Conservation (phyloP, 2,888 invertebrate species). For the Tenthredo scrophulariae region DNA sequence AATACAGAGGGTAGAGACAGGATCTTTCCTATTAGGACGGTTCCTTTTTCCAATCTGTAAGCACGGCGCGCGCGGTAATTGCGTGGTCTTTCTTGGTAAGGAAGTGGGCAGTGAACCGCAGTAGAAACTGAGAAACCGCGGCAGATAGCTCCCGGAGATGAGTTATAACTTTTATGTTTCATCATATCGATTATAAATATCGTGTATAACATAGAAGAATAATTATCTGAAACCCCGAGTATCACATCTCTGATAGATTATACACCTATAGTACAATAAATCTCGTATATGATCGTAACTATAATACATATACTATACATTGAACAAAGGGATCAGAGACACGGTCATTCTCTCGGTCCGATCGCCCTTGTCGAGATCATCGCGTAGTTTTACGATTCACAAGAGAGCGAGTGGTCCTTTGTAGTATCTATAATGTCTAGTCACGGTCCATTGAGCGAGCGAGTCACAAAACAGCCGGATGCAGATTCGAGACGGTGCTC, state of each 20-base stretch:
- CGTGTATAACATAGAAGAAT: not conserved
- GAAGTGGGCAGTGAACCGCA: constrained; percentile 48
- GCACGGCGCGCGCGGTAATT: constrained; percentile 40
- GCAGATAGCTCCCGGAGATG: constrained; percentile 17
- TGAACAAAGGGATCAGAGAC: not conserved
- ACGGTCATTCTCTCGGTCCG: not conserved
- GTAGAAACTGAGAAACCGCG: constrained; percentile 25
- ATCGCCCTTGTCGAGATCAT: constrained; percentile 10
- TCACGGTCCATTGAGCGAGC: constrained; percentile 38
- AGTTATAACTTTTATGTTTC: not conserved
- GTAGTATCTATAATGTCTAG: constrained; percentile 33
- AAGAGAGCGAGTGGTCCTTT: not conserved
- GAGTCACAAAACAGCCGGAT: constrained; percentile 45
- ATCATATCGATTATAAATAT: constrained; percentile 26
- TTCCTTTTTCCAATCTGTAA: constrained; percentile 52
- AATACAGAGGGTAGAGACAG: constrained; percentile 29
- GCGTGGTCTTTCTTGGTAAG: constrained; percentile 48
- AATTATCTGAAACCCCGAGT: not conserved
- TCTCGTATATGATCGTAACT: not conserved
- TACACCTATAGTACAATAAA: not conserved
- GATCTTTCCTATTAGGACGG: constrained; percentile 52
- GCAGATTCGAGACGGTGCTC: constrained; percentile 45
- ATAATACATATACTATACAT: not conserved
- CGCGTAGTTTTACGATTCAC: constrained; percentile 41
- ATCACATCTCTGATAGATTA: not conserved